Evolutionary conservation across 2,113 vertebrate species (phyloP).

Genomic region (Coptodon bakossiorum): DNA sequence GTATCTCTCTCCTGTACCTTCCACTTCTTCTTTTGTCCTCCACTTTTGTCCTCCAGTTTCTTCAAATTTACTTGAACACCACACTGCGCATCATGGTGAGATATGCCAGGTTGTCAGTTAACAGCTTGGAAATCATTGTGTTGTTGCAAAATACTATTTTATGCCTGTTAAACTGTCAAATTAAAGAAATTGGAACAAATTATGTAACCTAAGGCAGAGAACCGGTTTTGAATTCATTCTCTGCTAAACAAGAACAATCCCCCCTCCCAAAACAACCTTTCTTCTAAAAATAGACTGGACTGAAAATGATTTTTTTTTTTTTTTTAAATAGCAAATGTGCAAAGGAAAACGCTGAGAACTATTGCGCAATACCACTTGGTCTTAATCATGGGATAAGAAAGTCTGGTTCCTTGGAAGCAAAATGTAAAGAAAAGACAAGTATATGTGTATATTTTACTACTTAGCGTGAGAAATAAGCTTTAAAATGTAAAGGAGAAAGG

Average conservation of each 20-base stretch:
- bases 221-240: not conserved
- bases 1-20: not conserved
- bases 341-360: not conserved
- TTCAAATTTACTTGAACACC: not conserved
- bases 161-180: not conserved
- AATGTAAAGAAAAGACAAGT: not conserved
- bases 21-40: not conserved
- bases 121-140: not conserved
- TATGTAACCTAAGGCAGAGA: not conserved
- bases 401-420: not conserved
- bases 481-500: not conserved
- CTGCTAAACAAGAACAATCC: not conserved
- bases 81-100: not conserved
- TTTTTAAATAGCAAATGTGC: not conserved
- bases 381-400: not conserved
- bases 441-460: not conserved
- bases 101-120: not conserved
- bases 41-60: not conserved
- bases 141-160: not conserved
- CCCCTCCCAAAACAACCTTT: not conserved
- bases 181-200: not conserved
- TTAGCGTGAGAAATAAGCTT: not conserved
- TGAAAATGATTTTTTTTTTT: not conserved
- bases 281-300: not conserved
- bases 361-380: not conserved